phyloP scores from a whole-genome alignment of 2,113 vertebrate species.

The Cheirogaleus medius region DNA sequence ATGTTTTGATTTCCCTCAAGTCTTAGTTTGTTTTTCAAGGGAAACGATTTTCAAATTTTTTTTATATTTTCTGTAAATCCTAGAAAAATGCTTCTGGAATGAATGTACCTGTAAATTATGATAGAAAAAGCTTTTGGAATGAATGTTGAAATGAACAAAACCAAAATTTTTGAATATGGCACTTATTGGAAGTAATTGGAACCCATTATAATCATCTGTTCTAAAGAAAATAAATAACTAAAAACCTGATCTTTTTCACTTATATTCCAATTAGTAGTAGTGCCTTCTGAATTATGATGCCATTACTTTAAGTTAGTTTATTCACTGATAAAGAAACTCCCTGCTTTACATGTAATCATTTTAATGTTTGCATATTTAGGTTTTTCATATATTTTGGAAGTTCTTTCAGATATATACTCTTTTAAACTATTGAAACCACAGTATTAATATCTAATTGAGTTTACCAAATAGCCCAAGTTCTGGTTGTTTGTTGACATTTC shows the following conservation, averaged over 20 bases:
- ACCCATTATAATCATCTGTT: conserved; percentile 49
- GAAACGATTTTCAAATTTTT: conserved; percentile 40
- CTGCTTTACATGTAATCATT: conserved; percentile 15
- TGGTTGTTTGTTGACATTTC: background rate
- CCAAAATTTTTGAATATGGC: conserved; percentile 57
- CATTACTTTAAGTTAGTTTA: conserved; percentile 45
- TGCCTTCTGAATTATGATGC: conserved; percentile 35
- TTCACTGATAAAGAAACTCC: conserved; percentile 22
- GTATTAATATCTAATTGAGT: background rate
- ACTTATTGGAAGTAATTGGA: conserved; percentile 58
- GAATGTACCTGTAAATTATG: conserved; percentile 10
- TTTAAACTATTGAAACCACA: background rate
- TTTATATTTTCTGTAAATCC: background rate
- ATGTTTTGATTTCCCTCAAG: background rate
- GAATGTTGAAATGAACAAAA: conserved; percentile 43
- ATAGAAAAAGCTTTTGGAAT: conserved; percentile 41
- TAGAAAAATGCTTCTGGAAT: conserved; percentile 36
- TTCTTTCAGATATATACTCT: background rate
- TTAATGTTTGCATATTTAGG: conserved; percentile 18
- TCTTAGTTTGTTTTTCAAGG: conserved; percentile 26
- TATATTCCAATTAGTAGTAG: conserved; percentile 28
- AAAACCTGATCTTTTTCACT: conserved; percentile 56
- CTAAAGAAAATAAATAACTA: conserved; percentile 57
- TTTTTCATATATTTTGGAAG: conserved; percentile 10
- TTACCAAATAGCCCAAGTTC: background rate